Conservation (phyloP, 2,888 invertebrate genomes). For the Nebria brevicollis region DNA sequence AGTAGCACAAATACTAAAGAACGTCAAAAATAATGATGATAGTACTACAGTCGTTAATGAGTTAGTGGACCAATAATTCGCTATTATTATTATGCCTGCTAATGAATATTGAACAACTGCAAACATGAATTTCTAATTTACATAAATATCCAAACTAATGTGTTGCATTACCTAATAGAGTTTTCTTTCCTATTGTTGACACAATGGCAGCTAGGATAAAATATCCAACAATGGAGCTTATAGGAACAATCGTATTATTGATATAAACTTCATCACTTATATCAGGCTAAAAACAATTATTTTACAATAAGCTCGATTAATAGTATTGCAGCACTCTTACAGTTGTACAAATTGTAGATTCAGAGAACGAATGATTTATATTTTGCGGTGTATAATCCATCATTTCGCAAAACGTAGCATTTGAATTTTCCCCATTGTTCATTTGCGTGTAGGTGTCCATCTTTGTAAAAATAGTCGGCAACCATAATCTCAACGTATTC, state of each 20-base stretch:
- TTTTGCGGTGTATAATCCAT: conserved; percentile 61
- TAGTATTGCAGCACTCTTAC: neutral
- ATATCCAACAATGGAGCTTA: conserved; percentile 70
- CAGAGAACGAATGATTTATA: neutral
- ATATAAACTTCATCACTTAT: conserved; percentile 64
- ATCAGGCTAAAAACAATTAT: conserved; percentile 21
- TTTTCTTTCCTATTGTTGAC: conserved; percentile 63
- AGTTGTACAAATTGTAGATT: conserved; percentile 54
- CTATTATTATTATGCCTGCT: conserved; percentile 64
- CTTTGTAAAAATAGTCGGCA: conserved; percentile 80
- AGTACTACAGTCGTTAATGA: conserved; percentile 65
- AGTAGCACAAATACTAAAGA: conserved; percentile 67
- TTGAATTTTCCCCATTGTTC: conserved; percentile 43
- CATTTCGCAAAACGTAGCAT: conserved; percentile 59
- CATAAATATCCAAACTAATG: neutral
- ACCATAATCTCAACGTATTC: conserved; percentile 83
- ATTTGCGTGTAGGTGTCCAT: conserved; percentile 56
- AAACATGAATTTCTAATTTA: neutral
- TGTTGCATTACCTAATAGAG: conserved; percentile 61
- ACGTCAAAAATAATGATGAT: conserved; percentile 65
- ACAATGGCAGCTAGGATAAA: conserved; percentile 67
- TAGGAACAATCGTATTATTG: conserved; percentile 73
- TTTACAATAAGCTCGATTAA: neutral
- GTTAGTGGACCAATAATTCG: conserved; percentile 66
- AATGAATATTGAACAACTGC: conserved; percentile 52